Conservation (phyloP, 2,113 vertebrate genomes). For the Gambusia holbrooki region DNA sequence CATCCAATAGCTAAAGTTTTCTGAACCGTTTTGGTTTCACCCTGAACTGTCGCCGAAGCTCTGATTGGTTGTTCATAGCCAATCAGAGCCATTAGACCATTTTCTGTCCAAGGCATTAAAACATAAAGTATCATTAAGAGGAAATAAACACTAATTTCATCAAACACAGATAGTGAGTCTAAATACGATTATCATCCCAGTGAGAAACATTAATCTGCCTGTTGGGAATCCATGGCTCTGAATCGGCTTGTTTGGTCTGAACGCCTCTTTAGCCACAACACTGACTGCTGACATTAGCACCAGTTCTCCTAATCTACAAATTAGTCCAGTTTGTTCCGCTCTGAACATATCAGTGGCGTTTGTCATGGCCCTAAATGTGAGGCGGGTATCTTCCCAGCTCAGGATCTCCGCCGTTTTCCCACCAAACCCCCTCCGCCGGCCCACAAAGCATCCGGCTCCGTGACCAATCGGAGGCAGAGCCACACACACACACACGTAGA, state of each 20-base stretch:
- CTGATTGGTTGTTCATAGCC: too few species aligned
- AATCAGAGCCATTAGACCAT: too few species aligned
- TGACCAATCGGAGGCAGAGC: conserved; percentile 78
- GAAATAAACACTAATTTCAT: too few species aligned
- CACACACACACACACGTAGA: conserved; percentile 64
- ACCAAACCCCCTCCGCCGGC: conserved; percentile 79
- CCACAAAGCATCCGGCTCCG: conserved; percentile 88
- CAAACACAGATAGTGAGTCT: too few species aligned
- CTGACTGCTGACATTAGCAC: conserved; percentile 90
- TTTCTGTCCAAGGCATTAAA: too few species aligned
- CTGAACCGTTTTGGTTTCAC: too few species aligned
- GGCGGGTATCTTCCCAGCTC: conserved; percentile 85
- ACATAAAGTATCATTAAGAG: too few species aligned
- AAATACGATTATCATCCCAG: neutral
- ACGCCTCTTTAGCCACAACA: conserved; percentile 86
- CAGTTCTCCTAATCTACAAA: conserved; percentile 89
- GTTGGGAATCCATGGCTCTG: neutral
- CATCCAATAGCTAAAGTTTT: too few species aligned
- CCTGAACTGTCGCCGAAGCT: too few species aligned
- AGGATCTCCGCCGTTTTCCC: conserved; percentile 83
- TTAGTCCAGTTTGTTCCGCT: conserved; percentile 92
- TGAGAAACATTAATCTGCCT: neutral
- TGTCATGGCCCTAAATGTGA: conserved; percentile 88
- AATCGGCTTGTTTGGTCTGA: conserved; percentile 81
- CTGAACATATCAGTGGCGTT: conserved; percentile 86